Conservation (phyloP, 2,113 vertebrate genomes). For the Embiotoca jacksoni region DNA sequence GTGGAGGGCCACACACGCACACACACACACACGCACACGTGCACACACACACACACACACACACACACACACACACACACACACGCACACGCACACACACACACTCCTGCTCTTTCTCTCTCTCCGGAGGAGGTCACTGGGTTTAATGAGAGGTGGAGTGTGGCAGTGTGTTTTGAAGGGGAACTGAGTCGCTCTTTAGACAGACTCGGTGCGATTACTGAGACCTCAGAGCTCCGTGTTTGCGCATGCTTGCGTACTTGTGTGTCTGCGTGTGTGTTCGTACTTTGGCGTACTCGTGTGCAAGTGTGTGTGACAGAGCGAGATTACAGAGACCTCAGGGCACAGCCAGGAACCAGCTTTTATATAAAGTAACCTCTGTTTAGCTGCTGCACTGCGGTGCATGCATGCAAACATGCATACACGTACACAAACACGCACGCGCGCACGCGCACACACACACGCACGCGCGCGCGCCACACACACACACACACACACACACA, state of each 20-base stretch:
- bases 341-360: conserved; percentile 76
- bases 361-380: conserved; percentile 80
- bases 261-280: conserved; percentile 12
- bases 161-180: conserved; percentile 67
- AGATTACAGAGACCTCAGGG: conserved; percentile 76
- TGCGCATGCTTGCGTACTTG: conserved; percentile 43
- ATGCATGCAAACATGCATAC: conserved; percentile 51
- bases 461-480: neutral
- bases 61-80: conserved; percentile 24
- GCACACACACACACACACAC: conserved; percentile 32
- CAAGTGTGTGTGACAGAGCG: conserved; percentile 54
- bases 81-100: conserved; percentile 1
- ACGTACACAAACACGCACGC: conserved; percentile 31
- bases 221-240: conserved; percentile 69
- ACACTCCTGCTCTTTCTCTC: conserved; percentile 11
- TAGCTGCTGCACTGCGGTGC: conserved; percentile 71
- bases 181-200: conserved; percentile 63
- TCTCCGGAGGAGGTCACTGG: conserved; percentile 65
- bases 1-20: conserved; percentile 37
- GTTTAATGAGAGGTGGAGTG: conserved; percentile 78
- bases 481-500: conserved; percentile 29
- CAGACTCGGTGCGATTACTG: conserved; percentile 69
- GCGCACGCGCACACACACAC: conserved; percentile 26
- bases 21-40: conserved; percentile 32
- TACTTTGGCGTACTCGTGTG: conserved; percentile 8